phyloP scores from a whole-genome alignment of 2,113 vertebrate genomes.

The Lophura nycthemera region DNA sequence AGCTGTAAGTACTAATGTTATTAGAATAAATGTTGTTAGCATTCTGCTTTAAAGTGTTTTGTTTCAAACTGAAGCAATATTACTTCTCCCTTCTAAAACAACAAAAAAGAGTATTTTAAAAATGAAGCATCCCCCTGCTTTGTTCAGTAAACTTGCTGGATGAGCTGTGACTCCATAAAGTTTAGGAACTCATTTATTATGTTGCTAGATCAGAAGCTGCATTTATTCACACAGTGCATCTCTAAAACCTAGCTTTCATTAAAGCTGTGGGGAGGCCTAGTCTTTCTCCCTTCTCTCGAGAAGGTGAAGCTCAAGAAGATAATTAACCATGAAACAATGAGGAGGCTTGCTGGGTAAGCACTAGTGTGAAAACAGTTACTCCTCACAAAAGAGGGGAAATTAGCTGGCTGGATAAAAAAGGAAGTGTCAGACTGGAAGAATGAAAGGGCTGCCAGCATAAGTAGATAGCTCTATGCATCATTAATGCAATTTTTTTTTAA shows the following conservation, averaged over 20 bases:
- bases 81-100: not conserved
- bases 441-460: slow-evolving; percentile 80
- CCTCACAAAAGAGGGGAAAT: slow-evolving; percentile 86
- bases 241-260: slow-evolving; percentile 78
- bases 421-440: slow-evolving; percentile 83
- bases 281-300: slow-evolving; percentile 49
- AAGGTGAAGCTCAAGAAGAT: slow-evolving; percentile 84
- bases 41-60: not conserved
- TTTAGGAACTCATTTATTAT: slow-evolving; percentile 80
- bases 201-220: slow-evolving; percentile 71
- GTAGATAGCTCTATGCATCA: slow-evolving; percentile 80
- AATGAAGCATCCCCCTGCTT: slow-evolving; percentile 34
- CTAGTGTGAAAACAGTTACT: slow-evolving; percentile 86
- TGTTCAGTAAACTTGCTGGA: slow-evolving; percentile 68
- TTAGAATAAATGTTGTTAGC: not conserved
- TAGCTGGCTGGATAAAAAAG: slow-evolving; percentile 84
- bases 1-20: not conserved
- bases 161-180: slow-evolving; percentile 74
- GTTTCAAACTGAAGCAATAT: slow-evolving; percentile 16
- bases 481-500: slow-evolving; percentile 82
- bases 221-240: slow-evolving; percentile 77
- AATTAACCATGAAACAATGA: slow-evolving; percentile 85
- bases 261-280: slow-evolving; percentile 70
- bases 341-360: slow-evolving; percentile 83
- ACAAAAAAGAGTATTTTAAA: not conserved